Percentiles rank a stretch among this genome's conserved stretches.
Evolutionary conservation across 2,888 invertebrate species (phyloP).

Genomic region (Frankliniella intonsa): DNA sequence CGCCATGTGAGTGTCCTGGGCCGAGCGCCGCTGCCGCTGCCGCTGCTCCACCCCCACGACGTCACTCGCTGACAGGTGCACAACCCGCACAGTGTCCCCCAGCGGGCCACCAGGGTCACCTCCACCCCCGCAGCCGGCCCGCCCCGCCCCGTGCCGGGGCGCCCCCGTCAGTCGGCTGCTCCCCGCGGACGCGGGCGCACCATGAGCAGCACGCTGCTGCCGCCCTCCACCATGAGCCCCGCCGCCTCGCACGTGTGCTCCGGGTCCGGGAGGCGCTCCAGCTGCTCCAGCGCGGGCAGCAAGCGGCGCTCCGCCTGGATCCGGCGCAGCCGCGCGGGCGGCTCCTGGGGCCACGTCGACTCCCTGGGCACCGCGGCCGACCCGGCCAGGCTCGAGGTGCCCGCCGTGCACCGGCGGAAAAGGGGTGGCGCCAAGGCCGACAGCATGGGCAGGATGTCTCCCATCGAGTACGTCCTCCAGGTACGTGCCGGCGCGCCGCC

Average conservation of each 20-base stretch:
- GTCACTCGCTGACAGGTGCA: not conserved
- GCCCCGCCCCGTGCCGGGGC: too few relatives aligned
- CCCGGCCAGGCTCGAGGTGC: not conserved
- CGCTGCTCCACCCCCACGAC: not conserved
- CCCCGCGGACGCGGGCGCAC: not conserved
- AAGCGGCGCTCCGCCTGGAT: not conserved
- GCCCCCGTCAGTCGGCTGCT: slow-evolving; percentile 4
- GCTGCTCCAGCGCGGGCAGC: not conserved
- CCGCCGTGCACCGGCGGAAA: not conserved
- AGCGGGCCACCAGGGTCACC: not conserved
- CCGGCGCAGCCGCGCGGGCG: not conserved
- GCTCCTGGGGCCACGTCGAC: not conserved
- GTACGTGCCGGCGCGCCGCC: not conserved
- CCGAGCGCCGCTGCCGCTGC: too few relatives aligned
- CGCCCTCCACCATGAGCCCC: not conserved
- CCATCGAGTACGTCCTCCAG: slow-evolving; percentile 8
- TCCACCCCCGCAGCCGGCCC: not conserved
- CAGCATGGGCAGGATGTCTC: not conserved
- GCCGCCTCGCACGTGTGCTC: not conserved
- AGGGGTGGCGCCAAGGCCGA: not conserved
- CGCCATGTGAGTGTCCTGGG: too few relatives aligned
- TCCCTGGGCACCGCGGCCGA: not conserved
- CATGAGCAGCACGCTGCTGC: not conserved
- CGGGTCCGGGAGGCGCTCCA: not conserved
- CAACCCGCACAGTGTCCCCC: not conserved